A percentile compares a stretch with the other conserved stretches of the same genome.
phyloP scores from a whole-genome alignment of 2,797 vertebrate genomes.

The Smutsia temminckii region DNA sequence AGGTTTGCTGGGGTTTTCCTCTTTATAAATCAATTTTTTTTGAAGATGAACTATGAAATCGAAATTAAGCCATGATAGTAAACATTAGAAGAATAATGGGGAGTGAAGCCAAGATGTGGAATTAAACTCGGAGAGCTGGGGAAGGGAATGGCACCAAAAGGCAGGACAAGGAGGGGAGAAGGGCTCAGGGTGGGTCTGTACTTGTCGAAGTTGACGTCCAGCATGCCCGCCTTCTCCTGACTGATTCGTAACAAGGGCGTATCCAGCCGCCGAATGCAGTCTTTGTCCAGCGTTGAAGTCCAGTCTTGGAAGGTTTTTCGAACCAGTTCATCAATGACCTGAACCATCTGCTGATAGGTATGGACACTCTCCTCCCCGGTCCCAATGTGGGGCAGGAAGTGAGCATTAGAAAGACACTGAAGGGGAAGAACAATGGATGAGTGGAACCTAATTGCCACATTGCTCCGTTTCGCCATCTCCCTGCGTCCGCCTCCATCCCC shows the following conservation, averaged over 20 bases:
- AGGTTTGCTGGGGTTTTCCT: background rate
- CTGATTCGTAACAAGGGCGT: constrained; percentile 86
- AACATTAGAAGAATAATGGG: background rate
- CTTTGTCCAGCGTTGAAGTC: constrained; percentile 86
- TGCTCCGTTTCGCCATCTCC: background rate
- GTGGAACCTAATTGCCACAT: background rate
- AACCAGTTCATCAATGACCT: constrained; percentile 88
- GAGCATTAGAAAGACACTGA: constrained; percentile 86
- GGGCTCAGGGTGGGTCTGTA: constrained; percentile 56
- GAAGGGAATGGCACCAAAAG: background rate
- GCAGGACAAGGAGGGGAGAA: background rate
- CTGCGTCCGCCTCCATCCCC: background rate
- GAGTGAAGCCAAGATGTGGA: background rate
- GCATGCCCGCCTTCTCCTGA: constrained; percentile 82
- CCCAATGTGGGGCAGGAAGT: constrained; percentile 85
- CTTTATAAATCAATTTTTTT: background rate
- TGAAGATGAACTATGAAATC: background rate
- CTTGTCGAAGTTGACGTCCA: constrained; percentile 92
- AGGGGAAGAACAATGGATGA: background rate
- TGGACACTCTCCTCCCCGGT: constrained; percentile 81
- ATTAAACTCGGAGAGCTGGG: background rate
- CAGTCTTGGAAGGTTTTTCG: constrained; percentile 87
- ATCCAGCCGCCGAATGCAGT: constrained; percentile 86
- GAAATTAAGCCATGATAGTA: background rate
- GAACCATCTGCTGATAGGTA: constrained; percentile 83